Evolutionary conservation across 2,113 vertebrate genomes (phyloP), one percentile per base, ranked within the genome.

Genomic region (Acrocephalus kingi): DNA sequence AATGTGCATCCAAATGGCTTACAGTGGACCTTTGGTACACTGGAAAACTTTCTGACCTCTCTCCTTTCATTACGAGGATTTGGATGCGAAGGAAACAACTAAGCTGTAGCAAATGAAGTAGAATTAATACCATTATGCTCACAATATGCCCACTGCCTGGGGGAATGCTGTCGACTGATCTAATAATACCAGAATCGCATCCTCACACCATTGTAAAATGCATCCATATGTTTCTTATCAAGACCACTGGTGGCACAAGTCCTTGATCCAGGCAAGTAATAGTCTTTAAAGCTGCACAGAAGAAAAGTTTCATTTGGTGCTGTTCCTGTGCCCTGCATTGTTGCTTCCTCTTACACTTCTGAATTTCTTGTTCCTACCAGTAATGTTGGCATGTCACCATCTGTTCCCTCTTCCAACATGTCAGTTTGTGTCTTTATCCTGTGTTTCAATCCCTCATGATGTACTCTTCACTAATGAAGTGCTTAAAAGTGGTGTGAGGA

Each of bases 111-210:
- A 97, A 97, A 96, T 96, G 92, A 95, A 96, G 93, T 96, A 96
- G 96, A 96, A 97, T 97, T 96, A 97, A 97, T 97, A 35, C 90
- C 86, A 96, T 96, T 97, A 93, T 89, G 88, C 45, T 96, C 92
- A 89, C 94, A 96, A 92, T 93, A 72, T 96, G 88, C 85, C 92
- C 49, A 24, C 75, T 92, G 96, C 94, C 94, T 64, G 69, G 45
- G 75, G 76, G 8, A 93, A 21, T 15, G 76, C 86, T 93, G 86
- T 37, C 1, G 15, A 68, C 93, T 94, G 94, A 93, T 96, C 93
- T 96, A 86, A 93, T 96, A 97, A 93, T 94, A 61, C 88, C 85
- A 96, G 87, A 86, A 94, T 93, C 85, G 39, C 94, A 97, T 96
- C 94, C 94, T 96, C 94, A 94, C 96, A 93, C 93, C 90, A 33